A percentile compares a stretch with the other conserved stretches of the same genome.
Evolutionary conservation across 64 coral and sea anemone species (phyloP).

Genomic region (Pachyseris speciosa): DNA sequence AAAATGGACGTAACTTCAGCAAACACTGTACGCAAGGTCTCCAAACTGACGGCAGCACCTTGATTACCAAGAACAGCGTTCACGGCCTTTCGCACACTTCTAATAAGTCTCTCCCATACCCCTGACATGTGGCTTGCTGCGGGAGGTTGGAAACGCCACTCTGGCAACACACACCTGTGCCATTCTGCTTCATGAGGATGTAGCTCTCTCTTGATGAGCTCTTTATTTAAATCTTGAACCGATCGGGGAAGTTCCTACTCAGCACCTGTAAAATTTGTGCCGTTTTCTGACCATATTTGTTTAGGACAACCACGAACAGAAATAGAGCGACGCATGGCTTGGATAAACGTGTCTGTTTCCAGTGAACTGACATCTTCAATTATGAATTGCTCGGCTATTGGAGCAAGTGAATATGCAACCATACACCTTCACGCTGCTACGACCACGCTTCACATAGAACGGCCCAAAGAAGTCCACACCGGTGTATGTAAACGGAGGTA

Average conservation of each 20-base stretch:
- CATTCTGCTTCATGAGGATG: conserved; percentile 27
- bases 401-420: no score
- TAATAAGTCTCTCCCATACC: conserved; percentile 58
- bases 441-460: no score
- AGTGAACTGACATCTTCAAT: conserved; percentile 56
- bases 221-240: background rate
- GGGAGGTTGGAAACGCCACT: conserved; percentile 57
- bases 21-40: conserved; percentile 61
- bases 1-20: conserved; percentile 49
- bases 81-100: conserved; percentile 47
- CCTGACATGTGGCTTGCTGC: conserved; percentile 58
- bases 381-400: conserved; percentile 44
- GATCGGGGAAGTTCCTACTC: conserved; percentile 13
- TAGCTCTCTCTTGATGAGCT: conserved; percentile 21
- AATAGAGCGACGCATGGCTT: conserved; percentile 18
- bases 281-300: conserved; percentile 34
- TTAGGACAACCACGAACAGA: conserved; percentile 21
- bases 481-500: no score
- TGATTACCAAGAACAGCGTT: conserved; percentile 37
- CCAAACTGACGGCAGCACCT: background rate
- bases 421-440: no score
- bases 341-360: conserved; percentile 39
- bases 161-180: background rate
- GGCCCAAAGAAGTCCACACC: no score
- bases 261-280: conserved; percentile 37